phyloP scores from a whole-genome alignment of 2,888 invertebrate genomes.

The Norana najaformis region DNA sequence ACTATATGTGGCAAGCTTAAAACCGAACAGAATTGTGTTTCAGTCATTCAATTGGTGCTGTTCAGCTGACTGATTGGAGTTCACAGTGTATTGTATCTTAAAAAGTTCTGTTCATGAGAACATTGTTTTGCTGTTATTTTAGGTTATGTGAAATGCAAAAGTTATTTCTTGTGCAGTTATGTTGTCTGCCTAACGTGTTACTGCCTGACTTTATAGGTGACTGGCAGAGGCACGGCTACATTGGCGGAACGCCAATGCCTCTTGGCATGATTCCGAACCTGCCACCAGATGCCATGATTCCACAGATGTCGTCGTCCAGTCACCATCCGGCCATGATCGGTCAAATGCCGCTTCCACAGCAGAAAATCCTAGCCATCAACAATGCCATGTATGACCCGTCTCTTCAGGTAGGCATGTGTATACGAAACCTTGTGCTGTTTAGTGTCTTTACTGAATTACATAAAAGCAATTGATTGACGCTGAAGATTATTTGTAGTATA shows the following conservation, averaged over 20 bases:
- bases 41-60: too few species aligned
- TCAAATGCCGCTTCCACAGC: constrained; percentile 19
- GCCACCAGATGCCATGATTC: constrained; percentile 16
- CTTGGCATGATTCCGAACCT: constrained; percentile 16
- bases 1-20: too few species aligned
- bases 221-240: constrained; percentile 18
- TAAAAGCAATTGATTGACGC: not conserved
- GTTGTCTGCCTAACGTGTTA: too few species aligned
- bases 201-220: not conserved
- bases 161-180: too few species aligned
- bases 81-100: too few species aligned
- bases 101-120: too few species aligned
- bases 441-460: too few species aligned
- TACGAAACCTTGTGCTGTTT: not conserved
- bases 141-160: not conserved
- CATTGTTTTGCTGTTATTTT: not conserved
- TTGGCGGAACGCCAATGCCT: not conserved
- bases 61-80: too few species aligned
- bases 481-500: not conserved
- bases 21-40: too few species aligned
- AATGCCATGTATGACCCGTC: constrained; percentile 20
- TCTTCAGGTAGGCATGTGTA: constrained; percentile 8
- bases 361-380: constrained; percentile 24
- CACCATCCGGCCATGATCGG: constrained; percentile 26
- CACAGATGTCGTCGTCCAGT: constrained; percentile 21